These are phyloP conservation scores for Drosophila ustulata DNA, from an alignment of 2,888 invertebrate genomes.

Conservation along the genomic window DNA sequence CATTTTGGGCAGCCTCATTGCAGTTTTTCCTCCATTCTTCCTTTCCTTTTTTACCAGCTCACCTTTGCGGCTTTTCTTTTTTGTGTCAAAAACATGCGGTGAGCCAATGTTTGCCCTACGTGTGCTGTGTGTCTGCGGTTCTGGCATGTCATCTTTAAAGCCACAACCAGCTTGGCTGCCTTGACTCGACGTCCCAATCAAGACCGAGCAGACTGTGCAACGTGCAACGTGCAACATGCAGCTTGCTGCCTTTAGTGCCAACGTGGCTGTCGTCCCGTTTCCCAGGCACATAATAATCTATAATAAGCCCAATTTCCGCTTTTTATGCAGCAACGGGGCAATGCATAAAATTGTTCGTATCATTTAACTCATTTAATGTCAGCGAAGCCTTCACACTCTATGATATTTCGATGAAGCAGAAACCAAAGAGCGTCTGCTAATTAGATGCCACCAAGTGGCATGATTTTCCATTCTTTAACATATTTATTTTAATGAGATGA, in stretches of 20 bases:
- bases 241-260: conserved; percentile 16
- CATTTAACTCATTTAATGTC: neutral
- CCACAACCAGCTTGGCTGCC: conserved; percentile 44
- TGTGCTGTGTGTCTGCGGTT: conserved; percentile 26
- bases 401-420: neutral
- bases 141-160: conserved; percentile 45
- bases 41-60: conserved; percentile 10
- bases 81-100: conserved; percentile 29
- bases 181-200: conserved; percentile 17
- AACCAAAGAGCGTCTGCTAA: neutral
- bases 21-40: conserved; percentile 18
- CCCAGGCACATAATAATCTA: conserved; percentile 15
- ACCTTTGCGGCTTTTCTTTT: conserved; percentile 33
- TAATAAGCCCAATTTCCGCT: conserved; percentile 5
- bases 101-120: conserved; percentile 25
- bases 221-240: neutral
- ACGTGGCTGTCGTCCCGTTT: conserved; percentile 22
- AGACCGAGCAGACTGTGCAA: neutral
- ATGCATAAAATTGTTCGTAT: neutral
- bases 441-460: neutral
- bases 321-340: neutral
- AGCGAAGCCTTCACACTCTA: neutral
- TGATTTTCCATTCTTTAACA: neutral
- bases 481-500: too few relatives aligned
- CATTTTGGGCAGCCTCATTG: conserved; percentile 18